Conservation (phyloP, 2,113 vertebrate species). For the Gopherus evgoodei region DNA sequence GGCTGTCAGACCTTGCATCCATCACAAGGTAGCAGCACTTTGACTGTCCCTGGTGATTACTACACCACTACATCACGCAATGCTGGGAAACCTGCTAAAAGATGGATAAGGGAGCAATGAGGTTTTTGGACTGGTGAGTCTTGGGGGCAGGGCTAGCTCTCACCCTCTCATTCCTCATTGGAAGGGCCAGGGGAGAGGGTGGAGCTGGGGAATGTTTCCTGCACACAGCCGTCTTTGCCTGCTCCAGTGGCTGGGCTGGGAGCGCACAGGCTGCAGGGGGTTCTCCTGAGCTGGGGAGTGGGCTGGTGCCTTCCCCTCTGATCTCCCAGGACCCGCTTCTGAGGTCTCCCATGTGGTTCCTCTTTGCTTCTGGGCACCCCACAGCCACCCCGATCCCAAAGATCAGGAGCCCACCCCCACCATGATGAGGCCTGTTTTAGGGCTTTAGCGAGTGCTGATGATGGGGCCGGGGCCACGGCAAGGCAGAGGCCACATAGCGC, state of each 20-base stretch:
- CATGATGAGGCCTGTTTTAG: not conserved
- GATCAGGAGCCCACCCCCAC: not conserved
- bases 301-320: no score
- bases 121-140: no score
- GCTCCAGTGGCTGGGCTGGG: no score
- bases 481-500: not conserved
- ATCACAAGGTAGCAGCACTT: not conserved
- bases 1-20: not conserved
- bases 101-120: not conserved
- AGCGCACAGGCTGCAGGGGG: no score
- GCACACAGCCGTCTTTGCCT: no score
- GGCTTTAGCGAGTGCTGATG: not conserved
- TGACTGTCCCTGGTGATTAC: not conserved
- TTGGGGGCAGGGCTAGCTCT: no score
- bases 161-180: no score
- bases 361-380: not conserved
- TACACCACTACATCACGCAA: not conserved
- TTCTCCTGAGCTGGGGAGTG: no score
- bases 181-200: no score
- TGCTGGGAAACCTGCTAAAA: not conserved
- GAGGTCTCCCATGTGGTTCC: not conserved
- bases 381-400: not conserved
- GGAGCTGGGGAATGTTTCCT: no score
- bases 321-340: not conserved
- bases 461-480: not conserved